These are phyloP conservation scores for Porites lutea DNA, from an alignment of 64 coral and sea anemone genomes.

Conservation along the genomic window DNA sequence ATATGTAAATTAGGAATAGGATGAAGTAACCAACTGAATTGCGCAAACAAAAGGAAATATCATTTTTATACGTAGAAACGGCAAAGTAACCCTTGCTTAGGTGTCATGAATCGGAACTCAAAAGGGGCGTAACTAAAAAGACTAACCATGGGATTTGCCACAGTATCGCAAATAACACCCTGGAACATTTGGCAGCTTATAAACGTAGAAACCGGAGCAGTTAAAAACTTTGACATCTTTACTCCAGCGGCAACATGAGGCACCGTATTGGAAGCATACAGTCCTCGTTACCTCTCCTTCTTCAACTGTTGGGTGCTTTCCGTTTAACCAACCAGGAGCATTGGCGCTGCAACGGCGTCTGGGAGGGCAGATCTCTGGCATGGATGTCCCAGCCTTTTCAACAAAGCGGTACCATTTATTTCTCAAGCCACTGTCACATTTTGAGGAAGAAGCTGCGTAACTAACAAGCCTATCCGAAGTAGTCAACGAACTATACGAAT, in stretches of 20 bases:
- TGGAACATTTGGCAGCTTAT: background rate
- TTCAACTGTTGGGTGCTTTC: background rate
- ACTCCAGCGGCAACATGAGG: background rate
- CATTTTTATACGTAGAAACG: too few species aligned
- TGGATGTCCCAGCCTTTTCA: background rate
- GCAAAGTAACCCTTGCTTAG: too few species aligned
- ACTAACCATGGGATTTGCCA: background rate
- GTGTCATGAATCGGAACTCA: too few species aligned
- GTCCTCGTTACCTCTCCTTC: background rate
- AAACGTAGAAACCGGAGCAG: conserved; percentile 23
- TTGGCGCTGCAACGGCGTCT: background rate
- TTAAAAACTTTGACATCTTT: background rate
- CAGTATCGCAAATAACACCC: conserved; percentile 10
- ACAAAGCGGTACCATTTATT: conserved; percentile 17
- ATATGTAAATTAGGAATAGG: too few species aligned
- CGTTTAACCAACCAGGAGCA: conserved; percentile 3
- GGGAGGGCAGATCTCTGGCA: background rate
- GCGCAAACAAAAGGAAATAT: too few species aligned
- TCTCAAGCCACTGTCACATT: background rate
- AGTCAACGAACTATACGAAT: too few species aligned
- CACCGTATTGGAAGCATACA: background rate
- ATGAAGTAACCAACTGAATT: too few species aligned
- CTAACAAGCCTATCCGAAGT: too few species aligned
- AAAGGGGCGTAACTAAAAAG: too few species aligned
- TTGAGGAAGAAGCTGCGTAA: too few species aligned